phyloP scores from a whole-genome alignment of 2,797 vertebrate species.

The Mormyrus proboscirostris region DNA sequence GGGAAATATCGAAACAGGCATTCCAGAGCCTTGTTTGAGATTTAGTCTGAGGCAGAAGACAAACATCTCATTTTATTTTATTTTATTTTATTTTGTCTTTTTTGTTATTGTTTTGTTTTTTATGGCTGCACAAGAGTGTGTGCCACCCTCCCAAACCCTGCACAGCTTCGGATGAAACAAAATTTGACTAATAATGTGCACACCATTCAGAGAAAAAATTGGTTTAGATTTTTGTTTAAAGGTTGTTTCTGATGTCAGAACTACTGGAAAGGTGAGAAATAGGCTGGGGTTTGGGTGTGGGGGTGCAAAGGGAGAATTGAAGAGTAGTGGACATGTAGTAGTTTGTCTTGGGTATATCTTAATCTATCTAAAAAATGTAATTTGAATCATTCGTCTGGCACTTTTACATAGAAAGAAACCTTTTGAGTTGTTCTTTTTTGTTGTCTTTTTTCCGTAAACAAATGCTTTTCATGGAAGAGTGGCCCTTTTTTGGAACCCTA shows the following conservation, averaged over 20 bases:
- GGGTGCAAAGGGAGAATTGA: constrained; percentile 6
- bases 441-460: constrained; percentile 60
- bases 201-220: constrained; percentile 17
- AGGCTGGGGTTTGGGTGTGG: constrained; percentile 56
- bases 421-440: constrained; percentile 48
- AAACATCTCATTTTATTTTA: constrained; percentile 69
- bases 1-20: constrained; percentile 66
- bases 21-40: constrained; percentile 70
- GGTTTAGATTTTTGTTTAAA: constrained; percentile 20
- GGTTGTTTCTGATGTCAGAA: constrained; percentile 51
- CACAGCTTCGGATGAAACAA: constrained; percentile 26
- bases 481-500: constrained; percentile 70
- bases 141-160: neutral
- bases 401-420: constrained; percentile 75
- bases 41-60: constrained; percentile 54
- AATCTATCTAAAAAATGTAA: constrained; percentile 63
- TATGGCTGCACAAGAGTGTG: constrained; percentile 2
- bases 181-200: constrained; percentile 36
- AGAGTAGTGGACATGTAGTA: constrained; percentile 56
- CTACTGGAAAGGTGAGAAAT: constrained; percentile 74
- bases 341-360: constrained; percentile 60
- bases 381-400: constrained; percentile 75
- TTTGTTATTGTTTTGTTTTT: constrained; percentile 51
- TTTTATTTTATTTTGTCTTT: constrained; percentile 64
- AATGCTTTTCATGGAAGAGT: constrained; percentile 70